phyloP scores from a whole-genome alignment of 2,797 vertebrate genomes.

The Cossypha heuglini region DNA sequence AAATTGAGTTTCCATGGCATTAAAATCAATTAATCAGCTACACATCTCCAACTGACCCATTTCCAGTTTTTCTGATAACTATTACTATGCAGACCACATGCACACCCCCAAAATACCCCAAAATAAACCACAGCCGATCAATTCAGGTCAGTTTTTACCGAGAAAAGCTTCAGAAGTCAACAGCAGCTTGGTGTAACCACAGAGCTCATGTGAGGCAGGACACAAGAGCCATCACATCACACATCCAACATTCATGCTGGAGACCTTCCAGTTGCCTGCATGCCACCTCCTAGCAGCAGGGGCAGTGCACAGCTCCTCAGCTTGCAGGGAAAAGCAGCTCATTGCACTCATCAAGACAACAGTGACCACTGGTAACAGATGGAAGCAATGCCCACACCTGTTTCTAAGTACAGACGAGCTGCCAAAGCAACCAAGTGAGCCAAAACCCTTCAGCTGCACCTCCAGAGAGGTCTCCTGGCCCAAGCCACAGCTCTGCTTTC shows the following conservation, averaged over 20 bases:
- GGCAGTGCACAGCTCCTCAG: fast-evolving
- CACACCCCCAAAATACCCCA: not conserved
- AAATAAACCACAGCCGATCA: fast-evolving
- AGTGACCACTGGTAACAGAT: not conserved
- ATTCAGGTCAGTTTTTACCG: not conserved
- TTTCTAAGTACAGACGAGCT: not conserved
- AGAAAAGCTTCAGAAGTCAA: not conserved
- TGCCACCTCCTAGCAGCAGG: not conserved
- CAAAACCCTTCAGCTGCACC: not conserved
- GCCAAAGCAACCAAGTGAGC: not conserved
- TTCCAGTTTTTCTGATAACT: not conserved
- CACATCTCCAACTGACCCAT: fast-evolving
- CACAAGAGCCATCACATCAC: not conserved
- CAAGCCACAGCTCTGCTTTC: fast-evolving
- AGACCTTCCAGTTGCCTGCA: not conserved
- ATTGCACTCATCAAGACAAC: not conserved
- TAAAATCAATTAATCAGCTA: not conserved
- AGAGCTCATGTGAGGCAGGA: not conserved
- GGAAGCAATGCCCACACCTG: not conserved
- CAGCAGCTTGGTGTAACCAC: not conserved
- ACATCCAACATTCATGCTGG: fast-evolving
- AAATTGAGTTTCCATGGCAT: not conserved
- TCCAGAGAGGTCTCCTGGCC: not conserved
- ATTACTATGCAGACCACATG: not conserved
- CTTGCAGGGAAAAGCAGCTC: not conserved